Base-by-base conservation (phyloP, 2,113 vertebrate genomes). In the Panthera leo region DNA sequence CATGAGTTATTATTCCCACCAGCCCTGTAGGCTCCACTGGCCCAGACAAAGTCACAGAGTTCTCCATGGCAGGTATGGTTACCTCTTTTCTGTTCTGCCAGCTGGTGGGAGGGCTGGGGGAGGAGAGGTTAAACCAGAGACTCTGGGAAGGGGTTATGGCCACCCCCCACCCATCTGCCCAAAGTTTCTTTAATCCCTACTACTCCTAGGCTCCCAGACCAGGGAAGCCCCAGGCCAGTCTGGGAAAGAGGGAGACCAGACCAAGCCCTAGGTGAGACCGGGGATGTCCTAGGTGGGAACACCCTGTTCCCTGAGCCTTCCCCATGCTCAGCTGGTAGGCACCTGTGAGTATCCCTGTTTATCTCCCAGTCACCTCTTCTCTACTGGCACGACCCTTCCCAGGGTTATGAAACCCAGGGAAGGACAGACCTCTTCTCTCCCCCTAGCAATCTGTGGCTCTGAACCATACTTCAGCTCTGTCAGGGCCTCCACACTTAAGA, bases 1-100 rank as follows among this genome's bases (percentile, higher is more conserved):
- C 51, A 19, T 53, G 63, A 93, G 73, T 95, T 94, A 63, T 71
- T 85, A 79, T 42, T 79, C 83, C 86, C 86, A 89, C 48, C 89
- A 95, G 91, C 65, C 80, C 55, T 16, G 31, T 82, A 36, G 84
- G 79, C 65, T n/a, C 48, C 31, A 16, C 6, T 14, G 51, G 89
- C 91, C 83, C 82, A 95, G 76, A 91, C 94, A 76, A 82, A 96
- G 85, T 89, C 68, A 89, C 76, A 27, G 2, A 29, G 31, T 53
- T 94, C 65, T 75, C 31, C 0, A 2, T n/a, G 73, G 86, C 87
- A 48, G 31, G 29, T 48, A n/a, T 9, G 11, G 1, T 88, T 96
- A 67, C 84, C 94, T 89, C 48, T 61, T 48, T 36, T 68, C 70
- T 82, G 58, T 67, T 36, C 10, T 82, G 51, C 58, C 89, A 76